Evolutionary conservation across 2,888 invertebrate species (phyloP).

Genomic region (Adelognathus sp.): DNA sequence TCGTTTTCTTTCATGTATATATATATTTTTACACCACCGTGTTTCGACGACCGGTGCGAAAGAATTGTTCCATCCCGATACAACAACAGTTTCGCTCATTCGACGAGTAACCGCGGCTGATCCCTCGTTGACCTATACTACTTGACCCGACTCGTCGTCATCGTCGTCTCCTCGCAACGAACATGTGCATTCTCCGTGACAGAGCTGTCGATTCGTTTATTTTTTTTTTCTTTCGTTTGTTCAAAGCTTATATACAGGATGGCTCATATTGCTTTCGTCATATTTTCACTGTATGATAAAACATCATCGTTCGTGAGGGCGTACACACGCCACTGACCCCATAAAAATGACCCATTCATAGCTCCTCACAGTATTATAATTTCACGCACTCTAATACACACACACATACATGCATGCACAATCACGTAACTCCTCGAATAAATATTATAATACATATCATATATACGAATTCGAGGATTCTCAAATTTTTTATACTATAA

Average conservation of each 20-base stretch:
- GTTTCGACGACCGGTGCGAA: neutral
- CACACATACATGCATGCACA: too few species aligned
- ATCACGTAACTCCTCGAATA: slow-evolving; percentile 26
- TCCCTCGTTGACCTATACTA: slow-evolving; percentile 29
- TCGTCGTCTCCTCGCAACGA: slow-evolving; percentile 12
- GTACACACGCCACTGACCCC: slow-evolving; percentile 27
- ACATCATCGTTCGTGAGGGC: slow-evolving; percentile 15
- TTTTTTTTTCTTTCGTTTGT: neutral
- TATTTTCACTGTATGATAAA: slow-evolving; percentile 31
- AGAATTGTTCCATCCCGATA: neutral
- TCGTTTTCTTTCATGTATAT: neutral
- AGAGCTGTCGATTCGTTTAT: slow-evolving; percentile 7
- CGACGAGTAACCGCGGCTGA: slow-evolving; percentile 19
- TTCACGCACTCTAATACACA: slow-evolving; percentile 7
- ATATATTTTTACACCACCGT: slow-evolving; percentile 3
- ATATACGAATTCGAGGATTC: slow-evolving; percentile 35
- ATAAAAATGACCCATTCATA: slow-evolving; percentile 39
- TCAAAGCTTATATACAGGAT: slow-evolving; percentile 40
- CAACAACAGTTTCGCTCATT: neutral
- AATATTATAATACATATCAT: slow-evolving; percentile 31
- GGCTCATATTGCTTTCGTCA: slow-evolving; percentile 40
- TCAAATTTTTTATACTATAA: slow-evolving; percentile 20
- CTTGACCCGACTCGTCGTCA: slow-evolving; percentile 27
- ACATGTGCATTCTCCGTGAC: slow-evolving; percentile 4
- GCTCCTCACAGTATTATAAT: slow-evolving; percentile 16